These are phyloP conservation scores for Plusia festucae DNA, from an alignment of 2,888 invertebrate species.

Conservation along the genomic window DNA sequence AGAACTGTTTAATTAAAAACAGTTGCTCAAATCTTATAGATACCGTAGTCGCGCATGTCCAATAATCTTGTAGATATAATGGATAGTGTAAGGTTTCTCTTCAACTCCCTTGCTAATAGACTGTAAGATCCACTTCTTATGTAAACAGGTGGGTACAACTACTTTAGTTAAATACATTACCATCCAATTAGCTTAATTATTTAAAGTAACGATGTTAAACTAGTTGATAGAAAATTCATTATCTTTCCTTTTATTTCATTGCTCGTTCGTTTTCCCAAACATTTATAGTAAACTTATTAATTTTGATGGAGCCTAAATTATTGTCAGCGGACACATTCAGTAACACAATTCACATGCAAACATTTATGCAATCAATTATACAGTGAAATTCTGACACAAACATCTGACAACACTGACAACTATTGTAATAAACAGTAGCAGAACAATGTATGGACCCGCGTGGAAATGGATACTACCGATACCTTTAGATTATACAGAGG, in stretches of 20 bases:
- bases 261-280: constrained; percentile 1
- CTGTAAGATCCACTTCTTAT: constrained; percentile 22
- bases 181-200: constrained; percentile 57
- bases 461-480: background rate
- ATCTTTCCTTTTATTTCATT: constrained; percentile 8
- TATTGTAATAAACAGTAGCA: constrained; percentile 15
- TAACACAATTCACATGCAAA: constrained; percentile 23
- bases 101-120: constrained; percentile 32
- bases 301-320: background rate
- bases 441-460: background rate
- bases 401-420: background rate
- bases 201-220: constrained; percentile 42
- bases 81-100: constrained; percentile 45
- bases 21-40: constrained; percentile 2
- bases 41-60: constrained; percentile 7
- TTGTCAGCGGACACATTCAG: background rate
- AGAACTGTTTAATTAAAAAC: constrained; percentile 2
- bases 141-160: constrained; percentile 24
- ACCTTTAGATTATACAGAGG: background rate
- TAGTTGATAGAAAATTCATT: constrained; percentile 18
- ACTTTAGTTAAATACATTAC: constrained; percentile 44
- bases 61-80: constrained; percentile 28
- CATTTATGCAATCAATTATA: constrained; percentile 15
- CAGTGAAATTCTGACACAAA: background rate
- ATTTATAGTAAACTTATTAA: constrained; percentile 19